These are phyloP conservation scores for Anoura caudifer DNA, from an alignment of 2,113 vertebrate species.

Conservation along the genomic window DNA sequence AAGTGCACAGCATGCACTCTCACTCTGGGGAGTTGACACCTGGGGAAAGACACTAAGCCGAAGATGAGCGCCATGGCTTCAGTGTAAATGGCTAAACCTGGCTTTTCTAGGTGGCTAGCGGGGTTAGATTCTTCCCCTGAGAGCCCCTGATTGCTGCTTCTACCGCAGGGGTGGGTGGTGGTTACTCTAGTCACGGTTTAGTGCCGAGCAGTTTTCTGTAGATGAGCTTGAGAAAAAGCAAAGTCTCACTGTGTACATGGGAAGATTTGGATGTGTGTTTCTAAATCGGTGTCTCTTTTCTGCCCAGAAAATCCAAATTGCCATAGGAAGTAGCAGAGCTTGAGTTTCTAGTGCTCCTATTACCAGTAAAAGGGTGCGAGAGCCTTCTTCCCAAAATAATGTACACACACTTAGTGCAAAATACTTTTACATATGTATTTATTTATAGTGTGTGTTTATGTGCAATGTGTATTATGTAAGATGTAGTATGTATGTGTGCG, in stretches of 20 bases:
- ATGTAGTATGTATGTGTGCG: not conserved
- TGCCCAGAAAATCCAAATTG: not conserved
- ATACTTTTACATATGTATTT: not conserved
- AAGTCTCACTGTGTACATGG: not conserved
- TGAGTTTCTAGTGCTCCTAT: not conserved
- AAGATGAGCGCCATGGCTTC: not conserved
- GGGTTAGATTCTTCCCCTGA: not conserved
- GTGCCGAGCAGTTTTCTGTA: not conserved
- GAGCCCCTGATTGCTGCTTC: not conserved
- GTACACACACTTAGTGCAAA: not conserved
- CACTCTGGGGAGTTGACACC: not conserved
- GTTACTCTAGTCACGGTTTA: not conserved
- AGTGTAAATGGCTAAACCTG: not conserved
- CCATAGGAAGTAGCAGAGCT: not conserved
- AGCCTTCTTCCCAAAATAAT: not conserved
- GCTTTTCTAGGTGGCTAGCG: not conserved
- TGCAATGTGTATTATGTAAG: not conserved
- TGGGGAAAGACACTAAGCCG: not conserved
- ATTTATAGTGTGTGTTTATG: not conserved
- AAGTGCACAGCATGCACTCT: not conserved
- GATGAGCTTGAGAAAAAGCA: not conserved
- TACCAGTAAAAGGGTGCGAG: not conserved
- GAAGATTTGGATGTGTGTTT: not conserved
- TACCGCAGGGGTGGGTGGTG: not conserved
- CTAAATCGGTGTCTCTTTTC: not conserved